Evolutionary conservation across 2,797 vertebrate species (phyloP).

Genomic region (Mormyrus proboscirostris): DNA sequence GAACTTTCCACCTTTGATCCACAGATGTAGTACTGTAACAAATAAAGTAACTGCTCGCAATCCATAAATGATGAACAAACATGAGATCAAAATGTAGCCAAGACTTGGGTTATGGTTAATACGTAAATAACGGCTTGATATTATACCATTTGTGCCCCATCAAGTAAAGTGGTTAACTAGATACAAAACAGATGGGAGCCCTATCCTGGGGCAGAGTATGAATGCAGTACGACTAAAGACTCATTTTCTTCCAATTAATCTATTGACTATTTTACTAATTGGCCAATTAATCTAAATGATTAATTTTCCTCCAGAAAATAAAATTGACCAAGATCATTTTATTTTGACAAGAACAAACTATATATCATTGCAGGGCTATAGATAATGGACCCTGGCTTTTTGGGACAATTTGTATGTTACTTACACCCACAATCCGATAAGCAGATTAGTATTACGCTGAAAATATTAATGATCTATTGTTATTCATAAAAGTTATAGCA

Average conservation of each 20-base stretch:
- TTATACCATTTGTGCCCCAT: neutral
- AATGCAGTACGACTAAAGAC: neutral
- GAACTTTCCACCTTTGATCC: neutral
- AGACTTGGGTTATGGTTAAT: neutral
- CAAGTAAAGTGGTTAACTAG: neutral
- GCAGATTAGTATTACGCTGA: no score
- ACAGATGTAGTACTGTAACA: neutral
- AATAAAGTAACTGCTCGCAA: neutral
- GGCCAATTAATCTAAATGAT: no score
- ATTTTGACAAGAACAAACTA: neutral
- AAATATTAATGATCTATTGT: no score
- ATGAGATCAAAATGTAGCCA: neutral
- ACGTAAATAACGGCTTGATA: neutral
- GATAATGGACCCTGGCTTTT: neutral
- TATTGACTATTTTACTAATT: no score
- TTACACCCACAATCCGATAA: no score
- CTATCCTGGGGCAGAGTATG: neutral
- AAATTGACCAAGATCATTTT: neutral
- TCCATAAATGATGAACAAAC: neutral
- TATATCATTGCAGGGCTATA: neutral
- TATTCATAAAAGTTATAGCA: no score
- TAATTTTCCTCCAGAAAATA: no score
- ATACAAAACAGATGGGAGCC: neutral
- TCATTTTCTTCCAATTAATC: no score
- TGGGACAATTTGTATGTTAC: neutral